Base-by-base conservation (phyloP, 2,113 vertebrate genomes). In the Trachemys scripta region DNA sequence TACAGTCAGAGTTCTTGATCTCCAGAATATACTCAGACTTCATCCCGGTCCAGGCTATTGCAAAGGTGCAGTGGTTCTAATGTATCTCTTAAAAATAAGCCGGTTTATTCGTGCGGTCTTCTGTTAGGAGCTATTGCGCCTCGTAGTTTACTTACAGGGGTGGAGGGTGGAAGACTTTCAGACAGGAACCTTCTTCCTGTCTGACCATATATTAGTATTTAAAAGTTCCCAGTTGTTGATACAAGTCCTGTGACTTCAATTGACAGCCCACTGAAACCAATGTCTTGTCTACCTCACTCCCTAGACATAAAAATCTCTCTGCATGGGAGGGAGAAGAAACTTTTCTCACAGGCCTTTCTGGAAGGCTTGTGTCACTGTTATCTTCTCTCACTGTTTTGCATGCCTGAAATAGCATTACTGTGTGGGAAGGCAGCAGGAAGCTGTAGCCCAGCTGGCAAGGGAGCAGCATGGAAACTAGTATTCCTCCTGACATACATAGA, bases 71-170 rank as follows among this genome's bases (percentile, higher is more conserved):
- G 50, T 20, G 38, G 42, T 0, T 0, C 27, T 88, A 45, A 90
- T 35, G 49, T 0, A 0, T 5, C 38, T 87, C 27, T 81, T 75
- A 82, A 88, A 0, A 0, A 0, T 88, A n/a, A 0, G 35, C 57
- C 54, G 75, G 0, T 95, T 87, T 78, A 78, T 94, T 91, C 65
- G 9, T n/a, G 78, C 82, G 35, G 4, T 87, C 82, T 93, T 94
- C 25, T 45, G n/a, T 93, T 0, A 0, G 91, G 89, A 85, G 87
- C 87, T 69, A 22, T 80, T 91, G 80, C 72, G 96, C 72, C 51
- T 92, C 24, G 38, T 93, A 88, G 94, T 96, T 96, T 96, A 96
- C 84, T 93, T 92, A 85, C 91, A 20, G n/a, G 78, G 88, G 89
- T 96, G 90, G 76, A 57, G 87, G 16, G 31, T 22, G 47, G 16